These are phyloP conservation scores for Bombus superbus DNA, from an alignment of 1,140 invertebrate genomes.

Conservation along the genomic window DNA sequence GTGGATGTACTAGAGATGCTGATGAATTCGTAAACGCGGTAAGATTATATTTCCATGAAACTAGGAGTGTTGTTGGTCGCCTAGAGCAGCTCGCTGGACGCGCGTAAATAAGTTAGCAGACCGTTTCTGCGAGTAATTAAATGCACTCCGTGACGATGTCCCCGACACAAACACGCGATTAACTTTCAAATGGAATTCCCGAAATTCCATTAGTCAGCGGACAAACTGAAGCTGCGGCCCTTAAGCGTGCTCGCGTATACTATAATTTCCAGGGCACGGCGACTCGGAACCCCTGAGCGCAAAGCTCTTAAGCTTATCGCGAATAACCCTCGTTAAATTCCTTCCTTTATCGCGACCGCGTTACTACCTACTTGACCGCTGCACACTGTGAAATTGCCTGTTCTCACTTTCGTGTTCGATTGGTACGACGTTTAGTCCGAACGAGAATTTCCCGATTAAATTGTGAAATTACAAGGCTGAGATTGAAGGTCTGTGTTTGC, in stretches of 20 bases:
- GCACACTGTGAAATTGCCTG: constrained; percentile 35
- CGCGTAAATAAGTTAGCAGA: constrained; percentile 43
- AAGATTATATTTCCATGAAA: constrained; percentile 32
- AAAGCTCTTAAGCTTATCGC: constrained; percentile 58
- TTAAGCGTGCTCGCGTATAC: constrained; percentile 8
- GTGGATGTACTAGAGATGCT: not conserved
- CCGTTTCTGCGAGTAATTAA: constrained; percentile 38
- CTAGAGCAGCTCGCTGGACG: not conserved
- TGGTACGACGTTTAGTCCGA: not conserved
- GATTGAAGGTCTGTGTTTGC: not conserved
- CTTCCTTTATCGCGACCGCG: constrained; percentile 48
- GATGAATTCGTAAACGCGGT: constrained; percentile 23
- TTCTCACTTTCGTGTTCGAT: constrained; percentile 44
- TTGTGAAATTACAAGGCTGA: not conserved
- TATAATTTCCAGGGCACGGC: not conserved
- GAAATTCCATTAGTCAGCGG: constrained; percentile 41
- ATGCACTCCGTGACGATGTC: not conserved
- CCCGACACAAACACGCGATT: constrained; percentile 22
- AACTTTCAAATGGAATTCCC: constrained; percentile 39
- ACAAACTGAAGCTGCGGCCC: not conserved
- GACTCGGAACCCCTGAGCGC: constrained; percentile 14
- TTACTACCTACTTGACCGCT: constrained; percentile 13
- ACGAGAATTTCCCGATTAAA: constrained; percentile 8
- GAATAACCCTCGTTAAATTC: constrained; percentile 57
- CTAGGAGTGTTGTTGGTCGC: constrained; percentile 24